These are phyloP conservation scores for Thrips palmi DNA, from an alignment of 1,140 invertebrate genomes.

Conservation along the genomic window DNA sequence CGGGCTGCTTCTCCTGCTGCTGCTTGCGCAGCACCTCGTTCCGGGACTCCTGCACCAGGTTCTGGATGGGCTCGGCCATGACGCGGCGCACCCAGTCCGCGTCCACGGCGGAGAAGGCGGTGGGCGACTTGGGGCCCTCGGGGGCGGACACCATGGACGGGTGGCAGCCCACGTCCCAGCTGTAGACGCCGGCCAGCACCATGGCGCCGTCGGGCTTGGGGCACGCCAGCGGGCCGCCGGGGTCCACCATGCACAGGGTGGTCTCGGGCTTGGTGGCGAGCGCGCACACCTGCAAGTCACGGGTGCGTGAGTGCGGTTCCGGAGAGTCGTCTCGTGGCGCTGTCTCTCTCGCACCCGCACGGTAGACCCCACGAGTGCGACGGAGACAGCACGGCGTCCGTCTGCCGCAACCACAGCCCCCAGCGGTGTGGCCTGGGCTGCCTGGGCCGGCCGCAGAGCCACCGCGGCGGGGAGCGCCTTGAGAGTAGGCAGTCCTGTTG, in stretches of 20 bases:
- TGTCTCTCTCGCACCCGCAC: too few species aligned
- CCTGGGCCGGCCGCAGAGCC: neutral
- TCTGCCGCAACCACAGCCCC: too few species aligned
- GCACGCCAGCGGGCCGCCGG: constrained; percentile 59
- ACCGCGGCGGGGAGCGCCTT: neutral
- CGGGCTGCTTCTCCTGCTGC: constrained; percentile 8
- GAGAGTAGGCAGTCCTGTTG: neutral
- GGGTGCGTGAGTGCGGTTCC: constrained; percentile 16
- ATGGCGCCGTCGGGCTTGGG: constrained; percentile 43
- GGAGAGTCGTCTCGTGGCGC: too few species aligned
- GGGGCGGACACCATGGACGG: neutral
- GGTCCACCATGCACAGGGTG: constrained; percentile 41
- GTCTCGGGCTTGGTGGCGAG: constrained; percentile 20
- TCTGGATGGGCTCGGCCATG: constrained; percentile 12
- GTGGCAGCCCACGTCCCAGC: constrained; percentile 43
- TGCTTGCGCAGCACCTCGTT: constrained; percentile 8
- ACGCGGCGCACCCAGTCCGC: constrained; percentile 22
- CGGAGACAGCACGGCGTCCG: too few species aligned
- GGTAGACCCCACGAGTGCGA: too few species aligned
- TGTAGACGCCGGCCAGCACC: constrained; percentile 51
- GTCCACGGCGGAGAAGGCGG: constrained; percentile 23
- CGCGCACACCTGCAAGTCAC: constrained; percentile 21
- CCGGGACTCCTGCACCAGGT: constrained; percentile 10
- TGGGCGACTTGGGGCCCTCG: constrained; percentile 17
- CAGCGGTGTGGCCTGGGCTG: constrained; percentile 18